A percentile compares a stretch with the other conserved stretches of the same genome.
Evolutionary conservation across 2,113 vertebrate genomes (phyloP).

Genomic region (Micronycteris hirsuta): DNA sequence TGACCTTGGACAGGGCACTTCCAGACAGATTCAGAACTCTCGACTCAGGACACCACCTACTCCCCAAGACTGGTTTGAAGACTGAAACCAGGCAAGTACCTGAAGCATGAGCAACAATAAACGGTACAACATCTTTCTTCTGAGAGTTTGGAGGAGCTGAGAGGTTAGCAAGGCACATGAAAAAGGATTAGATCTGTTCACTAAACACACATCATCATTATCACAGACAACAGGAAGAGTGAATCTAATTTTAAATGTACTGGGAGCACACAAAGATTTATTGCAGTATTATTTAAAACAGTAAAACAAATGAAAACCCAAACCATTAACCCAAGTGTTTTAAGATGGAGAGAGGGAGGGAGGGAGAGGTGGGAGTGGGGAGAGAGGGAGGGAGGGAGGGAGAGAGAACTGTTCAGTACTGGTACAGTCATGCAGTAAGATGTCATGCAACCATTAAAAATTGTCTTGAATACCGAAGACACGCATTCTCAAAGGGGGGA

Average conservation of each 20-base stretch:
- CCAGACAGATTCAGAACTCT: background rate
- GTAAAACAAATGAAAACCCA: background rate
- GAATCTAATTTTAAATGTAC: background rate
- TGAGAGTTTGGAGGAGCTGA: background rate
- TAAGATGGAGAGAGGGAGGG: background rate
- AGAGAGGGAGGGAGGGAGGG: no score
- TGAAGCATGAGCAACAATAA: background rate
- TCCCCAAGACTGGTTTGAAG: background rate
- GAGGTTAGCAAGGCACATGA: background rate
- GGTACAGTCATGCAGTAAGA: background rate
- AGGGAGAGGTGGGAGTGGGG: no score
- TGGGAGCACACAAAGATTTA: background rate
- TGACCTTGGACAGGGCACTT: background rate
- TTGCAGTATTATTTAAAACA: background rate
- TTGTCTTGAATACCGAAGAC: background rate
- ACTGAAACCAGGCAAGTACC: background rate
- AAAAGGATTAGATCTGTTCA: background rate
- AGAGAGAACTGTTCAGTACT: background rate
- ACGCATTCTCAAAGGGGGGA: background rate
- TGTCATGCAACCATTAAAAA: background rate
- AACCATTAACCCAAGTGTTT: background rate
- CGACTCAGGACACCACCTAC: background rate
- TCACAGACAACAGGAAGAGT: background rate
- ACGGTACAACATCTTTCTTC: background rate
- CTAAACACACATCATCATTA: background rate